Conservation (phyloP, 2,797 vertebrate species). For the Acrocephalus scirpaceus region DNA sequence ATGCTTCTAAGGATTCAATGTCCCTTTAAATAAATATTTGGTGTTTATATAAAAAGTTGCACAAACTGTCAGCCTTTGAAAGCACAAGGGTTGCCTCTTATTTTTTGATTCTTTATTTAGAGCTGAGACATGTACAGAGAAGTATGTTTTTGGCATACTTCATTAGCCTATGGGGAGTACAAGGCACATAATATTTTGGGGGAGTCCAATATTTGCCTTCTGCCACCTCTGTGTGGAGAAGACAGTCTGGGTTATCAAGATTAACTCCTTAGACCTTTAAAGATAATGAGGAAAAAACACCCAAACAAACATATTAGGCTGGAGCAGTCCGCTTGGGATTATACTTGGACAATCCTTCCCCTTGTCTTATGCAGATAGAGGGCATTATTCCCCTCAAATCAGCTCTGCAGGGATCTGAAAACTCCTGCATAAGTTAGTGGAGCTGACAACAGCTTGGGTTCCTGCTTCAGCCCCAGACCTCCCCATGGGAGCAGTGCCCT, state of each 20-base stretch:
- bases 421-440: neutral
- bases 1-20: neutral
- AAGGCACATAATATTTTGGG: neutral
- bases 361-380: neutral
- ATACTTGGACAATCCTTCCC: neutral
- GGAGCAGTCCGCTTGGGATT: neutral
- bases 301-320: neutral
- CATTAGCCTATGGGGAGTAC: neutral
- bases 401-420: neutral
- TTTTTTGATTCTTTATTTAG: neutral
- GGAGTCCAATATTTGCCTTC: neutral
- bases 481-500: neutral
- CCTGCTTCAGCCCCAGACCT: neutral
- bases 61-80: neutral
- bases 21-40: neutral
- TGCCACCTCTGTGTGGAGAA: neutral
- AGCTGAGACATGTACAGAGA: neutral
- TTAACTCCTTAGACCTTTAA: neutral
- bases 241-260: neutral
- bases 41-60: neutral
- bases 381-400: neutral
- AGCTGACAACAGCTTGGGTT: neutral
- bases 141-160: neutral
- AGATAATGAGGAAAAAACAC: accelerated
- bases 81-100: neutral